Conservation (phyloP, 2,797 vertebrate species). For the Pangasius macronema region DNA sequence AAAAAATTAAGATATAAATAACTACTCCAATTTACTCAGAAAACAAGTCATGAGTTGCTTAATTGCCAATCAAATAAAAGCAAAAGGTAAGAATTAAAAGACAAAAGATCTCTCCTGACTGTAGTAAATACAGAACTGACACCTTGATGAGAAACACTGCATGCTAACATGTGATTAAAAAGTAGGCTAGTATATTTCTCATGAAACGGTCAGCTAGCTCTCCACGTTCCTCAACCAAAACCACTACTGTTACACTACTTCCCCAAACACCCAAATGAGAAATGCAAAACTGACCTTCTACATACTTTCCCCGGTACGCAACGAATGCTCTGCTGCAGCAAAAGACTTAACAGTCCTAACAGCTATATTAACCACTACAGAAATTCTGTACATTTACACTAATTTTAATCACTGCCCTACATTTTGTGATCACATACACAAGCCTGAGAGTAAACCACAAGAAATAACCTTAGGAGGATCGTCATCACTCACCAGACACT, state of each 20-base stretch:
- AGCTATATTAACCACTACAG: background rate
- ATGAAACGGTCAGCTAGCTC: background rate
- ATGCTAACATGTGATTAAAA: background rate
- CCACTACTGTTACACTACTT: background rate
- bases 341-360: background rate
- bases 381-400: background rate
- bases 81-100: background rate
- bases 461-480: background rate
- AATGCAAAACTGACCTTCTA: background rate
- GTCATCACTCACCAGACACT: background rate
- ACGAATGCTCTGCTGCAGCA: background rate
- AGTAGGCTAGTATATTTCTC: background rate
- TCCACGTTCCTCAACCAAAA: conserved; percentile 14
- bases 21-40: background rate
- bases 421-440: background rate
- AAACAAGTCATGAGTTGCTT: background rate
- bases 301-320: background rate
- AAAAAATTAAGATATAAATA: background rate
- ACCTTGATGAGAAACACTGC: background rate
- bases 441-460: background rate
- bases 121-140: background rate
- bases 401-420: background rate
- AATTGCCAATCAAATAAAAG: background rate
- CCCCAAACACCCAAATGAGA: background rate
- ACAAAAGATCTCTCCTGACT: background rate